Conservation (phyloP, 2,888 invertebrate genomes). For the Muscina levida region DNA sequence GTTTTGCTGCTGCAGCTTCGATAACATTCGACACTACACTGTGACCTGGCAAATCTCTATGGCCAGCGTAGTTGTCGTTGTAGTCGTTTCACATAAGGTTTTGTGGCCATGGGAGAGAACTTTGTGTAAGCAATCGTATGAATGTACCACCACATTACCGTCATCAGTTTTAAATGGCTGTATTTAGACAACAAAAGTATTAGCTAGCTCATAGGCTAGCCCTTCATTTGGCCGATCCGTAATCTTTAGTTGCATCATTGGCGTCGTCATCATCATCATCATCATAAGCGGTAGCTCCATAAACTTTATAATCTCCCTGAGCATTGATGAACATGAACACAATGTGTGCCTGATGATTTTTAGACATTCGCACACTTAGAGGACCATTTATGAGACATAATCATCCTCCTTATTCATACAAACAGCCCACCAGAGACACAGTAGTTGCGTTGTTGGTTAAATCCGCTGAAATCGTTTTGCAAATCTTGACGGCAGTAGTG, state of each 20-base stretch:
- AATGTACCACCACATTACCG: background rate
- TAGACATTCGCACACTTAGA: background rate
- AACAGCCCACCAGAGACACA: background rate
- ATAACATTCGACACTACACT: too few relatives aligned
- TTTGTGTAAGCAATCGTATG: too few relatives aligned
- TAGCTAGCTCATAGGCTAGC: background rate
- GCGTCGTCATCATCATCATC: background rate
- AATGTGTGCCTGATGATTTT: background rate
- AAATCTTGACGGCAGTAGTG: too few relatives aligned
- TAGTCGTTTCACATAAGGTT: too few relatives aligned
- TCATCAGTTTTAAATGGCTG: slow-evolving; percentile 18
- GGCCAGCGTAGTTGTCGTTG: too few relatives aligned
- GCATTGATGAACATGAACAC: slow-evolving; percentile 23
- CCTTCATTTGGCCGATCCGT: background rate
- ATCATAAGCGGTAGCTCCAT: slow-evolving; percentile 14
- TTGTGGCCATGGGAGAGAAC: too few relatives aligned
- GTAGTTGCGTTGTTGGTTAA: too few relatives aligned
- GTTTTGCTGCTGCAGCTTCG: too few relatives aligned
- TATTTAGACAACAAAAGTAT: slow-evolving; percentile 32
- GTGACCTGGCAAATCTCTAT: too few relatives aligned
- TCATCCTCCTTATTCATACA: slow-evolving; percentile 32
- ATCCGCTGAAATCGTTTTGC: too few relatives aligned
- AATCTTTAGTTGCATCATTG: background rate
- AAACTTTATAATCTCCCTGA: slow-evolving; percentile 42
- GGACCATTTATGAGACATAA: slow-evolving; percentile 20